phyloP scores from a whole-genome alignment of 2,797 vertebrate species.

The Falco berigora region DNA sequence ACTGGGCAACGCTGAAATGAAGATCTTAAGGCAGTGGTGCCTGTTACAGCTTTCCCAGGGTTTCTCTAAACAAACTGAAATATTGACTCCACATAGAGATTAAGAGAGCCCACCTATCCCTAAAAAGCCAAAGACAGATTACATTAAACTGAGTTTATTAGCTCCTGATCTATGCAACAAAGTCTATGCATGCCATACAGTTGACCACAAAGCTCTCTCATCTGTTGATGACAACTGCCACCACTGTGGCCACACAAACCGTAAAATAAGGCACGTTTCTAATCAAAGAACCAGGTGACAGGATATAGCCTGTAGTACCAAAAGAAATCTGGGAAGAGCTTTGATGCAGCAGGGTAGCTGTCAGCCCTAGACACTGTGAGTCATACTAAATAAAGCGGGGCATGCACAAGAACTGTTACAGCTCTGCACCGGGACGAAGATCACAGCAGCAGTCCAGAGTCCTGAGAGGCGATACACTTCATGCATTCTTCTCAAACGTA shows the following conservation, averaged over 20 bases:
- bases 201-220: background rate
- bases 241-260: background rate
- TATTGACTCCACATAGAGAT: background rate
- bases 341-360: background rate
- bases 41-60: background rate
- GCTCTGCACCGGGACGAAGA: background rate
- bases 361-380: background rate
- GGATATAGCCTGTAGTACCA: background rate
- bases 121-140: background rate
- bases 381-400: background rate
- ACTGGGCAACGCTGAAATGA: background rate
- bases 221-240: background rate
- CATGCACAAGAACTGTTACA: background rate
- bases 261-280: background rate
- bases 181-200: background rate
- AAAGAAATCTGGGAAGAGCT: background rate
- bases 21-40: background rate
- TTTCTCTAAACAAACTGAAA: background rate
- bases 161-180: background rate
- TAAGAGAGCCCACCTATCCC: background rate
- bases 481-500: background rate
- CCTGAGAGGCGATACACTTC: background rate
- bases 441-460: background rate
- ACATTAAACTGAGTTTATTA: background rate
- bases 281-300: background rate